Conservation (phyloP, 2,113 vertebrate genomes). For the Madoqua kirkii region DNA sequence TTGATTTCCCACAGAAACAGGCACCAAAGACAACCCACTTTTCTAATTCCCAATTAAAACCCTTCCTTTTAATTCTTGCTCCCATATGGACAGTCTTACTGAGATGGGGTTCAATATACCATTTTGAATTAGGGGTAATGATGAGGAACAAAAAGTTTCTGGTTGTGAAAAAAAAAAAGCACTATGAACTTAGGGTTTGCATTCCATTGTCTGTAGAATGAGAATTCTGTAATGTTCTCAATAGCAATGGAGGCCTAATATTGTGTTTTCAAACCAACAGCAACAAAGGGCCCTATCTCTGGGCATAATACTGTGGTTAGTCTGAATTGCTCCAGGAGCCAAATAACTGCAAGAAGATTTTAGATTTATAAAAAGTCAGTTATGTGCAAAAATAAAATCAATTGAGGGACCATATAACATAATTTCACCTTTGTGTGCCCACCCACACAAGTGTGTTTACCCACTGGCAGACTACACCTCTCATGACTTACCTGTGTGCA, state of each 20-base stretch:
- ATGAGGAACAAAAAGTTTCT: neutral
- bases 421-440: neutral
- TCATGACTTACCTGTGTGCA: slow-evolving; percentile 81
- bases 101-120: too few species aligned
- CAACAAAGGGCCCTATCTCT: neutral
- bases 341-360: neutral
- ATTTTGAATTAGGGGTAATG: neutral
- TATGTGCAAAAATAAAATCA: slow-evolving; percentile 4
- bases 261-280: neutral
- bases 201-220: neutral
- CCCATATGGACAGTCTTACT: neutral
- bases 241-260: neutral
- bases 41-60: neutral
- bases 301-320: neutral
- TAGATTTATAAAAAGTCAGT: neutral
- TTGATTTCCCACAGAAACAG: neutral
- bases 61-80: neutral
- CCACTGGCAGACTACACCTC: neutral
- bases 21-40: neutral
- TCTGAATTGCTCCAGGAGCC: neutral
- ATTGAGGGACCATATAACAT: neutral
- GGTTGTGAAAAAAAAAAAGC: neutral
- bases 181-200: neutral
- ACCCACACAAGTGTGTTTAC: neutral
- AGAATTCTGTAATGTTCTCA: neutral